Evolutionary conservation across 1,140 invertebrate species (phyloP).

Genomic region (Platyura marginata): DNA sequence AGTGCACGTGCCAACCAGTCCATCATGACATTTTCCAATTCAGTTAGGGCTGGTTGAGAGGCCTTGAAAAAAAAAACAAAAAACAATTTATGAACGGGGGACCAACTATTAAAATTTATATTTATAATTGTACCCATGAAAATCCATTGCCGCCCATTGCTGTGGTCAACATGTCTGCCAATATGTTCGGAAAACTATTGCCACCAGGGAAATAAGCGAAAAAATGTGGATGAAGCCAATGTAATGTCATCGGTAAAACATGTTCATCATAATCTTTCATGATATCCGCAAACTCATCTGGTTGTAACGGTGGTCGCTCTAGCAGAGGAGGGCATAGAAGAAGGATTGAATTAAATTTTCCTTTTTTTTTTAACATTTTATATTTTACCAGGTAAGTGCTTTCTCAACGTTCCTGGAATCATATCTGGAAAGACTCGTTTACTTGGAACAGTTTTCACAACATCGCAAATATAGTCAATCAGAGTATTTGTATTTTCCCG

Average conservation of each 20-base stretch:
- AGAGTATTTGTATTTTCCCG: neutral
- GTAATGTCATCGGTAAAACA: constrained; percentile 88
- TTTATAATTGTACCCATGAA: constrained; percentile 54
- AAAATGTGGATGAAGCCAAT: constrained; percentile 94
- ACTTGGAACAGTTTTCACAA: neutral
- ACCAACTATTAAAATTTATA: constrained; percentile 3
- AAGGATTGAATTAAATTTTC: neutral
- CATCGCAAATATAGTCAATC: neutral
- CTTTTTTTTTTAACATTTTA: neutral
- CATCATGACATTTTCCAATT: constrained; percentile 64
- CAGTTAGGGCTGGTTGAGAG: constrained; percentile 68
- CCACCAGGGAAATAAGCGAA: constrained; percentile 94
- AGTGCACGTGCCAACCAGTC: constrained; percentile 40
- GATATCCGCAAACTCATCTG: constrained; percentile 70
- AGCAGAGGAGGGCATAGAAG: neutral
- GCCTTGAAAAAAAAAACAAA: constrained; percentile 20
- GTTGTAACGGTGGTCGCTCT: constrained; percentile 51
- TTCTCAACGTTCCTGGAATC: neutral
- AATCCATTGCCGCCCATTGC: constrained; percentile 87
- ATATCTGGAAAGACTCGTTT: neutral
- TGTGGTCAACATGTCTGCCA: constrained; percentile 84
- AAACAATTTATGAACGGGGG: neutral
- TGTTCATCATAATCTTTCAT: constrained; percentile 75
- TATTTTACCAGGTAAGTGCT: neutral
- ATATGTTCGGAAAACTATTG: constrained; percentile 83